A percentile compares a stretch with the other conserved stretches of the same genome.
Evolutionary conservation across 2,113 vertebrate species (phyloP).

Genomic region (Dicrurus megarhynchus): DNA sequence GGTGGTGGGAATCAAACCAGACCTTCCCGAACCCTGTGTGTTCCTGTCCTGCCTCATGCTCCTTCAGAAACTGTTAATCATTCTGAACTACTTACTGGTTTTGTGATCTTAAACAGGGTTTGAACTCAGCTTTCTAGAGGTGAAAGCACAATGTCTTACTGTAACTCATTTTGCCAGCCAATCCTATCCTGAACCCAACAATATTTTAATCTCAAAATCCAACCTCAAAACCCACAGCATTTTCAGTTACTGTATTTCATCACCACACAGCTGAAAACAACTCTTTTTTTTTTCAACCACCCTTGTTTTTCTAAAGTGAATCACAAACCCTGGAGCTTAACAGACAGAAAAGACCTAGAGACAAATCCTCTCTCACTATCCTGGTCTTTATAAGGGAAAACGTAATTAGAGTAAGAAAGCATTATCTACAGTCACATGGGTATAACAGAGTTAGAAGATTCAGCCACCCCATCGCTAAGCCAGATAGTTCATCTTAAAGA

Average conservation of each 20-base stretch:
- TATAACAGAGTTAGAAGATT: not conserved
- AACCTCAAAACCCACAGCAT: constrained; percentile 71
- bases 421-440: not conserved
- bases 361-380: not conserved
- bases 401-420: not conserved
- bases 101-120: constrained; percentile 49
- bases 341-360: constrained; percentile 22
- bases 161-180: constrained; percentile 55
- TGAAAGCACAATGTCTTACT: constrained; percentile 61
- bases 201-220: constrained; percentile 70
- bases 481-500: not conserved
- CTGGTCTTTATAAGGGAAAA: not conserved
- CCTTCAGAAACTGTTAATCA: constrained; percentile 37
- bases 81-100: constrained; percentile 39
- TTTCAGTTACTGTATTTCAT: constrained; percentile 70
- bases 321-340: constrained; percentile 51
- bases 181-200: constrained; percentile 45
- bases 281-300: constrained; percentile 35
- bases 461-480: not conserved
- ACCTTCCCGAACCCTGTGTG: not conserved
- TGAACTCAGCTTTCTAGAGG: constrained; percentile 57
- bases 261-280: constrained; percentile 60
- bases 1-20: not conserved
- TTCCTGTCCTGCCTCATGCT: not conserved
- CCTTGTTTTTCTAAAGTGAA: constrained; percentile 58